Evolutionary conservation across 2,113 vertebrate genomes (phyloP).

Genomic region (Rhinoptilus africanus): DNA sequence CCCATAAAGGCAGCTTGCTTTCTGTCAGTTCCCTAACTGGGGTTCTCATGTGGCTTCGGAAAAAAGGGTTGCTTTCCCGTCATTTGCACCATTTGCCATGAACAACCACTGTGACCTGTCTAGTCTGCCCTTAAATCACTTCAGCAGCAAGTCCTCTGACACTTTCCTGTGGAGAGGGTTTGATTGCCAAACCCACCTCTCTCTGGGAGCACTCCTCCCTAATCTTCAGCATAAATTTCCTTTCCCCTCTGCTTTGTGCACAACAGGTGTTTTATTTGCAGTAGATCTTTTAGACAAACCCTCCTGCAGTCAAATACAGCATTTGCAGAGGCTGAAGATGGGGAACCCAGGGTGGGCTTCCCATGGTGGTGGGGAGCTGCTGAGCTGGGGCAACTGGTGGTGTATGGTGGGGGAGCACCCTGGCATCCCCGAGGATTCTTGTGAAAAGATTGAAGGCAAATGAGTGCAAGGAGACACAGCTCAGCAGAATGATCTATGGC

Average conservation of each 20-base stretch:
- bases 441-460: not conserved
- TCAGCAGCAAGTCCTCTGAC: not conserved
- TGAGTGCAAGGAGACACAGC: not conserved
- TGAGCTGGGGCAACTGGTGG: rapidly evolving
- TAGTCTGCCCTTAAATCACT: not conserved
- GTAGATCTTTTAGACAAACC: not conserved
- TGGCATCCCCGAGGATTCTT: not conserved
- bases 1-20: not conserved
- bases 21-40: not conserved
- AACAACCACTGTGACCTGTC: not conserved
- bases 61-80: not conserved
- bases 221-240: not conserved
- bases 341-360: not conserved
- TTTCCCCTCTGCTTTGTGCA: not conserved
- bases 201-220: not conserved
- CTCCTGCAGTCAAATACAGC: not conserved
- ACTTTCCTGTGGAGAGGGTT: not conserved
- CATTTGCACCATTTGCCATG: not conserved
- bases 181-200: not conserved
- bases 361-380: rapidly evolving
- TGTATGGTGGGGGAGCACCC: not conserved
- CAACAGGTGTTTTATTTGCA: not conserved
- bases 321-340: not conserved
- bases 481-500: not conserved
- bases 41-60: not conserved